Conservation (phyloP, 2,797 vertebrate genomes). For the Sebastiscus tertius region DNA sequence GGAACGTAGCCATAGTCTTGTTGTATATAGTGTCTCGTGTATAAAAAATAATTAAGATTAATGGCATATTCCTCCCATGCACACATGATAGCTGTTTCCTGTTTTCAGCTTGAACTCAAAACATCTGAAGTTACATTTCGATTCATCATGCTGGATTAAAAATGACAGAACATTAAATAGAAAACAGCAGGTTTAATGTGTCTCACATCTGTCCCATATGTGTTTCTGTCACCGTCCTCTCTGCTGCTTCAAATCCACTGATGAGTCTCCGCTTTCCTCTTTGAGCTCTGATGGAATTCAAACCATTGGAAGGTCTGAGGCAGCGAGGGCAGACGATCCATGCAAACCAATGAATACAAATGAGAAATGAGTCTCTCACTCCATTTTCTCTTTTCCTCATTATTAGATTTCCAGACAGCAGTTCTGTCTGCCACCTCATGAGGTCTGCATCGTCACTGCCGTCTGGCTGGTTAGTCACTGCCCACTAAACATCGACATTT, state of each 20-base stretch:
- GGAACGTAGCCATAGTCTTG: not conserved
- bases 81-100: not conserved
- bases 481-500: slow-evolving; percentile 27
- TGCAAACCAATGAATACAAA: slow-evolving; percentile 69
- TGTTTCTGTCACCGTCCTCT: not conserved
- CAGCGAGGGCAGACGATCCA: slow-evolving; percentile 33
- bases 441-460: not conserved
- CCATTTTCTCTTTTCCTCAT: slow-evolving; percentile 29
- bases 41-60: not conserved
- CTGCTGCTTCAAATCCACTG: slow-evolving; percentile 6
- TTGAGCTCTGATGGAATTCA: slow-evolving; percentile 49
- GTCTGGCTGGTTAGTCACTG: not conserved
- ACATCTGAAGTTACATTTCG: not conserved
- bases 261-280: slow-evolving; percentile 4
- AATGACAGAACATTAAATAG: not conserved
- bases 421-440: slow-evolving; percentile 14
- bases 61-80: not conserved
- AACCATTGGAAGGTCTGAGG: slow-evolving; percentile 32
- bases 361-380: slow-evolving; percentile 40
- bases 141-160: not conserved
- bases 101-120: not conserved
- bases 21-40: not conserved
- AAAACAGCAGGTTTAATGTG: not conserved
- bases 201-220: not conserved
- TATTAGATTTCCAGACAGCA: slow-evolving; percentile 50